These are phyloP conservation scores for Thalassophryne amazonica DNA, from an alignment of 2,797 vertebrate genomes.

Conservation along the genomic window DNA sequence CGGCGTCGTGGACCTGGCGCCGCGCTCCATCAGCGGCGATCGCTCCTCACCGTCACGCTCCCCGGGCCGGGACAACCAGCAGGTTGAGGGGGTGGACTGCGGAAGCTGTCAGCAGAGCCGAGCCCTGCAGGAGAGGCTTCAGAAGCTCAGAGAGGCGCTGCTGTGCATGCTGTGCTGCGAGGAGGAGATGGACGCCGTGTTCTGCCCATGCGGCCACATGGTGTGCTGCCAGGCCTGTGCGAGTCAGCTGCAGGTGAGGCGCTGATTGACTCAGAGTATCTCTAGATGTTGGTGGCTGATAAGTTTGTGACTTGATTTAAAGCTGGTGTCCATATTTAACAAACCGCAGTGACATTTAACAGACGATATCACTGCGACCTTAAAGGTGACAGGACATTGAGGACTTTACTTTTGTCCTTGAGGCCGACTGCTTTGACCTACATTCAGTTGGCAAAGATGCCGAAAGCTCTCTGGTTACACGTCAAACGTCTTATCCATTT, in stretches of 20 bases:
- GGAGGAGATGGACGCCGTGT: slow-evolving; percentile 93
- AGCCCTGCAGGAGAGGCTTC: slow-evolving; percentile 88
- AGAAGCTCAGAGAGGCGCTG: slow-evolving; percentile 92
- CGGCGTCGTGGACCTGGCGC: slow-evolving; percentile 87
- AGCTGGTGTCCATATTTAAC: too few relatives aligned
- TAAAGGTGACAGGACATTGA: neutral
- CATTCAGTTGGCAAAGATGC: slow-evolving; percentile 4
- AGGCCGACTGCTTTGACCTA: neutral
- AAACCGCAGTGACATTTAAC: too few relatives aligned
- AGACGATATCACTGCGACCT: neutral
- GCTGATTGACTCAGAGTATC: neutral
- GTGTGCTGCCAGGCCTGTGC: slow-evolving; percentile 95
- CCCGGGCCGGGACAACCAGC: slow-evolving; percentile 63
- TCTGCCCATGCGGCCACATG: slow-evolving; percentile 97
- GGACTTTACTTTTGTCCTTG: neutral
- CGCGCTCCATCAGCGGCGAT: slow-evolving; percentile 72
- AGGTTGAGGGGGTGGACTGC: slow-evolving; percentile 73
- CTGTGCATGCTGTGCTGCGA: slow-evolving; percentile 95
- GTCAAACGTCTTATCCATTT: slow-evolving; percentile 28
- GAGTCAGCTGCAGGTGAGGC: slow-evolving; percentile 87
- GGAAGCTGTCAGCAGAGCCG: slow-evolving; percentile 89
- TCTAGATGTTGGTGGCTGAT: neutral
- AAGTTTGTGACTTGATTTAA: too few relatives aligned
- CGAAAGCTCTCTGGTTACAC: slow-evolving; percentile 30
- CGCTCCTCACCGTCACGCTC: slow-evolving; percentile 75